Base-by-base conservation (phyloP, 2,113 vertebrate genomes). In the Tragulus kanchil region DNA sequence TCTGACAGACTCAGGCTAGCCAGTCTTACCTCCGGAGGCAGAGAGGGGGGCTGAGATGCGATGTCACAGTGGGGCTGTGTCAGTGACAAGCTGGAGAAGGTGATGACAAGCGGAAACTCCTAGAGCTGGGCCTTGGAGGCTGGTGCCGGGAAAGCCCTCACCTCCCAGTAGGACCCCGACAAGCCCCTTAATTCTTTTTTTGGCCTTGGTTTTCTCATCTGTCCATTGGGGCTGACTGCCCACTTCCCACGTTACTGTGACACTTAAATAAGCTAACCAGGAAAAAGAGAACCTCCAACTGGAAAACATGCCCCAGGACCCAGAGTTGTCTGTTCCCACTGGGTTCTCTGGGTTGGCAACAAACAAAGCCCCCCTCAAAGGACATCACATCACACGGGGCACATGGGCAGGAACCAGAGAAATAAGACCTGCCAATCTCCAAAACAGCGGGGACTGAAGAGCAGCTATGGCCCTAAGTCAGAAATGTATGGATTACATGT, bases 161-260 rank as follows among this genome's bases (percentile, higher is more conserved):
- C 4, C 50, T 48, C 81, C 52, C 45, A 13, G n/a, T 58, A 12
- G 65, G 89, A 95, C 93, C 96, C 96, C 31, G 92, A 85, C n/a
- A 94, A 93, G 48, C 26, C 19, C 45, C 54, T 75, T 23, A 3
- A 61, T 23, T 31, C 50, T 25, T 12, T 79, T 45, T n/a, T 5
- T n/a, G 62, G 77, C 36, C 65, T 93, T 75, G 50, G 11, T 79
- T 65, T 85, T 58, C 62, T 93, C 21, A 56, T 75, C 90, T 93
- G 77, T 87, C 8, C 2, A 10, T 69, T 90, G 94, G 65, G 26
- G 73, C 8, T 19, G 36, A 42, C 42, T 3, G 21, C 62, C 21
- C 12, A 5, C 14, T 31, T 50, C 31, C n/a, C 21, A 14, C 1
- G 0, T 64, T 45, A 42, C 19, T 65, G 13, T 8, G 25, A 61